Evolutionary conservation across 2,888 invertebrate species (phyloP).

Genomic region (Synanthedon myopaeformis): DNA sequence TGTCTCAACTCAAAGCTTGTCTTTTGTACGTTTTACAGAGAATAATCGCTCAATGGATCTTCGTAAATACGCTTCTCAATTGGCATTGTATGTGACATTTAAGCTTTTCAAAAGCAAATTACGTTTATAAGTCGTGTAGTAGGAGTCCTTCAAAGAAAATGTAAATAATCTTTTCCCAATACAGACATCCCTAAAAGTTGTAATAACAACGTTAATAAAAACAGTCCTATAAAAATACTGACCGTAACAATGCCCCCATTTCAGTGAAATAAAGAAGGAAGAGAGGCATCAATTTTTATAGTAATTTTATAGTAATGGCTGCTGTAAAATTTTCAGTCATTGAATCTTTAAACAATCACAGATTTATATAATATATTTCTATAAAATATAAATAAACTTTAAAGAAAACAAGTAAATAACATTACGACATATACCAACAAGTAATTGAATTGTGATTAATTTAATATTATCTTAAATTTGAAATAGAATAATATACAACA

Average conservation of each 20-base stretch:
- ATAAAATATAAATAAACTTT: no score
- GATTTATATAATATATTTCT: no score
- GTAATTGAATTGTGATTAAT: no score
- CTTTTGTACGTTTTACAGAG: slow-evolving; percentile 11
- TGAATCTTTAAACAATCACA: no score
- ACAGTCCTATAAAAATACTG: not conserved
- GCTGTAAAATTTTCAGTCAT: no score
- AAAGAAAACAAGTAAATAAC: no score
- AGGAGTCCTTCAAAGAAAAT: not conserved
- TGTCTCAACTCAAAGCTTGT: slow-evolving; percentile 15
- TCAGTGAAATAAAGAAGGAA: not conserved
- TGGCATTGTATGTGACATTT: slow-evolving; percentile 4
- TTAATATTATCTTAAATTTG: no score
- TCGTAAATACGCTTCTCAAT: slow-evolving; percentile 9
- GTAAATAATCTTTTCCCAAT: not conserved
- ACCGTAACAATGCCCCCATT: not conserved
- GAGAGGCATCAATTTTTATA: not conserved
- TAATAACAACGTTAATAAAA: not conserved
- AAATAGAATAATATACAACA: no score
- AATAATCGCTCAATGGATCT: slow-evolving; percentile 11
- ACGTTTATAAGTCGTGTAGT: not conserved
- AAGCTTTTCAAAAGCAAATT: not conserved
- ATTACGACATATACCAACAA: no score
- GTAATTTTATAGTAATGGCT: slow-evolving; percentile 1
- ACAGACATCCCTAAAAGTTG: not conserved